Conservation (phyloP, 2,797 vertebrate species). For the Ciconia nigra region DNA sequence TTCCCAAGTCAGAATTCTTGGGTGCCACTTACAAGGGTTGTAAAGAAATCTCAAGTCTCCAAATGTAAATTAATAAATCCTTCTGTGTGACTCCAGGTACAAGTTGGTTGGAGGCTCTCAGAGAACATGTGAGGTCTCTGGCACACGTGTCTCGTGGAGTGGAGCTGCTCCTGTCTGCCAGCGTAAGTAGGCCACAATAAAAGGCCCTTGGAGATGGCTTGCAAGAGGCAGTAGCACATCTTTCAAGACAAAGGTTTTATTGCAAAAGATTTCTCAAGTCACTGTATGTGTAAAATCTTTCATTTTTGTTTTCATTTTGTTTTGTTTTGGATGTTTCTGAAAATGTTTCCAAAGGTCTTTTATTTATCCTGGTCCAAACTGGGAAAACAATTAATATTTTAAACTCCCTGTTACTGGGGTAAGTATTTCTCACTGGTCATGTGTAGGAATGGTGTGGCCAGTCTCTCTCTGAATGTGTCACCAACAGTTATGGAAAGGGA, state of each 20-base stretch:
- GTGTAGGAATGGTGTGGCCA: background rate
- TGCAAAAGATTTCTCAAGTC: background rate
- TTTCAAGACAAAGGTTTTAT: background rate
- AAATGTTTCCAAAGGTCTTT: background rate
- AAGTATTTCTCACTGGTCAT: background rate
- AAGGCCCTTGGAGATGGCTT: background rate
- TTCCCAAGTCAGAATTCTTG: background rate
- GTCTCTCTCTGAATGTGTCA: background rate
- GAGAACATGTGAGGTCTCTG: slow-evolving; percentile 48
- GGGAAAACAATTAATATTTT: background rate
- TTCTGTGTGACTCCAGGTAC: slow-evolving; percentile 51
- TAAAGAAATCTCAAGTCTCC: background rate
- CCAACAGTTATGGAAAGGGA: background rate
- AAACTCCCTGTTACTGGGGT: background rate
- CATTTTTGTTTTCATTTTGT: background rate
- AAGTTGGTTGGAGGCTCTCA: slow-evolving; percentile 44
- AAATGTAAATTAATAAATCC: background rate
- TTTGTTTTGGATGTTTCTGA: background rate
- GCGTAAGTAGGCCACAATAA: slow-evolving; percentile 40
- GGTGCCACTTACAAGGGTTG: background rate
- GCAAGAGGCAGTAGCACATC: background rate
- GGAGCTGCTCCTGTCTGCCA: slow-evolving; percentile 40
- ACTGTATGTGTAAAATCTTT: background rate
- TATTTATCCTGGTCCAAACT: background rate
- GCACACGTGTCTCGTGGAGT: slow-evolving; percentile 24